Base-by-base conservation (phyloP, 2,888 invertebrate species). In the Hetaerina titia region DNA sequence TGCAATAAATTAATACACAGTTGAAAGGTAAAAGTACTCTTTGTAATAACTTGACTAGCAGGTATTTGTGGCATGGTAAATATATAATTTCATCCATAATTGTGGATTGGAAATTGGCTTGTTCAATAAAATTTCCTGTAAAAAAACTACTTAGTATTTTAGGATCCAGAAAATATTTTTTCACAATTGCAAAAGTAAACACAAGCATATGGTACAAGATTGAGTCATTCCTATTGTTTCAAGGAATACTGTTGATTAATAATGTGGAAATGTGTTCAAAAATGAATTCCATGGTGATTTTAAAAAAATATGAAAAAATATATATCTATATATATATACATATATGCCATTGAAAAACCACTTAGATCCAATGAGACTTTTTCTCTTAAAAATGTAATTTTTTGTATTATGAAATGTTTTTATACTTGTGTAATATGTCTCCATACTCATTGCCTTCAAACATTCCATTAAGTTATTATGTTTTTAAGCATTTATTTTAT, bases 361-460 rank as follows among this genome's bases (percentile, higher is more conserved):
- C 92, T 92, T 69, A 92, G 69, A 92, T 45, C 92, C 69, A 92
- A 92, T 69, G 92, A 92, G 69, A 45, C 69, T 92, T 69, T 69
- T 92, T 69, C 56, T 92, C 92, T 56, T 19, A 45, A 69, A 56
- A 92, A 69, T 92, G 89, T 89, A 69, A 74, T 92, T 92, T 92
- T 92, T 92, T 92, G 69, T 56, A 19, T 92, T 92, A 92, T 56
- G 56, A 92, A 92, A 69, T 92, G 92, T 69, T 92, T 92, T 92
- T 92, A 92, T 92, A 69, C 69, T 69, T 92, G 92, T 92, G 92
- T 92, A 92, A 56, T 92, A 90, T 45, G 69, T 92, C 92, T 92
- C 92, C 92, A 92, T 92, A 92, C 92, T 92, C 92, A 92, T 92
- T 92, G 64, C 69, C 92, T 92, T 74, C 64, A 92, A 74, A 92